Base-by-base conservation (phyloP, 2,113 vertebrate species). In the Spheniscus mendiculus region DNA sequence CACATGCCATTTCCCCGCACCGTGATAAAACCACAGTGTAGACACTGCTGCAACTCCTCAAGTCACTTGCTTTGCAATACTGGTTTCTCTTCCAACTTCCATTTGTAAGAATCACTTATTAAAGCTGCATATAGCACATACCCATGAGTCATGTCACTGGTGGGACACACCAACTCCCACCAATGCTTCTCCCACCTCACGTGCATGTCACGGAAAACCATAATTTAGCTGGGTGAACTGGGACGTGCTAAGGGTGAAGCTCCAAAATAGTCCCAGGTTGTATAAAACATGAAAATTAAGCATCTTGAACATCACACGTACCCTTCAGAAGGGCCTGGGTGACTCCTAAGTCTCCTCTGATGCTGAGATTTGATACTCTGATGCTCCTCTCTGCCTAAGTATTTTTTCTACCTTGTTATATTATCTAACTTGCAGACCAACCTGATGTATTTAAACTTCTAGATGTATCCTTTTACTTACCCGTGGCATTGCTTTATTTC, bases 131-230 rank as follows among this genome's bases (percentile, higher is more conserved):
- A 2, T 3, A 67, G 62, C 2, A 5, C 47, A 4, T 40, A 44
- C 34, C 2, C 15, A 0, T 0, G 11, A 17, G n/a, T 53, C 47
- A 2, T 1, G 0, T 5, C 50, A 7, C 67, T 19, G 79, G 34
- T 65, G 89, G 59, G 44, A 40, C 32, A 3, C 13, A 10, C 29
- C 32, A 2, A 23, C 56, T 88, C 61, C 42, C 44, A 3, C 25
- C 4, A 2, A 5, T 38, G 62, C 83, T 83, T 82, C 66, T 79
- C 47, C 53, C 16, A 15, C 22, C 38, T 56, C 34, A 8, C 0
- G 2, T 29, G 36, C 2, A 1, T 22, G 49, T 34, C 26, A 1
- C 9, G 4, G 53, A 7, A 78, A 94, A 4, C 10, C 38, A 4
- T 1, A 4, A 21, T 78, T 72, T 8, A n/a, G 9, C 29, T 52